Base-by-base conservation (phyloP, 1,140 invertebrate species). In the Drosophila seguyi region DNA sequence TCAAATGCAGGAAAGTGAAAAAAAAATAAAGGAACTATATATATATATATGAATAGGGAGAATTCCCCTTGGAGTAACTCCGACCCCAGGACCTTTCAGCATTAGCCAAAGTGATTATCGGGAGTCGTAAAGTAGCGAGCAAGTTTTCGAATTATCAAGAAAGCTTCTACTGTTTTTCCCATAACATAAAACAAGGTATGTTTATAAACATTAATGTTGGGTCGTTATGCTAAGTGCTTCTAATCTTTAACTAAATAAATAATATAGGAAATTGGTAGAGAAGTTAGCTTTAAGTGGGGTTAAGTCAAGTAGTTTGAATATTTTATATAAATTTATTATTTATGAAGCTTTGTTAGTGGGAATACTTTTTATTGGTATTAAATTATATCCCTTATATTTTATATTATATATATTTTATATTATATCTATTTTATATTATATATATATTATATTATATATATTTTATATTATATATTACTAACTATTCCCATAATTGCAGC, bases 81-180 rank as follows among this genome's bases (percentile, higher is more conserved):
- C 2, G 18, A 62, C 60, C 60, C n/a, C 10, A 61, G 13, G 61
- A 61, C 61, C 56, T 61, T 60, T 25, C 29, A 61, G 56, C 61
- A 34, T 31, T 25, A 61, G 61, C 61, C 38, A 65, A 61, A 65
- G 52, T 42, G 61, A 65, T 65, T 65, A 65, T 42, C 38, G 31
- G 61, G 20, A 22, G 56, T 65, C 61, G 53, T 62, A 42, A 65
- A 65, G 56, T 61, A 29, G 25, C 22, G 1, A n/a, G 34, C 18
- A 53, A 38, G 48, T 61, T 61, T 58, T 27, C 60, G 27, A 41
- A 31, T 31, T 29, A 60, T 31, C 25, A 16, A 25, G 25, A 31
- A 16, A 41, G 25, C 14, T 27, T n/a, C 11, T 16, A 6, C 41
- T 20, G 41, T 42, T 42, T 18, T 3, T 11, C 42, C 5, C 13